A percentile compares a stretch with the other conserved stretches of the same genome.
phyloP scores from a whole-genome alignment of 2,888 invertebrate genomes.

The Chelonus formosanus region DNA sequence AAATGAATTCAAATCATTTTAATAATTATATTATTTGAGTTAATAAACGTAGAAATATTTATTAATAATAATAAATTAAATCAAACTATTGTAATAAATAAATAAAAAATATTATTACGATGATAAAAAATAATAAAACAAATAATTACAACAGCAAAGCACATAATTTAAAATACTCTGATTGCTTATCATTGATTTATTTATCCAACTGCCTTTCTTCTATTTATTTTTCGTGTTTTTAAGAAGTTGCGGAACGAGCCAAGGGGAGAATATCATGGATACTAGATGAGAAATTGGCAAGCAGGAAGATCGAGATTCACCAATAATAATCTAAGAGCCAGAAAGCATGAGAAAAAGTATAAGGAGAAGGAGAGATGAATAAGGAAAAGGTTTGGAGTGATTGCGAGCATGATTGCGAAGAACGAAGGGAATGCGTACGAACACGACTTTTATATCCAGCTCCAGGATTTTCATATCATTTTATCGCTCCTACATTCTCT shows the following conservation, averaged over 20 bases:
- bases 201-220: neutral
- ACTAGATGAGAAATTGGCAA: slow-evolving; percentile 20
- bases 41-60: too few species aligned
- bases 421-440: slow-evolving; percentile 42
- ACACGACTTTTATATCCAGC: slow-evolving; percentile 50
- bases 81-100: too few species aligned
- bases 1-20: too few species aligned
- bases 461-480: slow-evolving; percentile 51
- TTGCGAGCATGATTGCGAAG: slow-evolving; percentile 38
- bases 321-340: slow-evolving; percentile 41
- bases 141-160: too few species aligned
- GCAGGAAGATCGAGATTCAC: slow-evolving; percentile 36
- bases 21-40: too few species aligned
- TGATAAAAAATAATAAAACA: too few species aligned
- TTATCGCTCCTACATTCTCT: slow-evolving; percentile 51
- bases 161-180: neutral
- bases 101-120: too few species aligned
- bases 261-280: slow-evolving; percentile 20
- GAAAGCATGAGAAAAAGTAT: slow-evolving; percentile 16
- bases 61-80: too few species aligned
- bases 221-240: neutral
- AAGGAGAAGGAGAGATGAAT: slow-evolving; percentile 11
- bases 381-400: slow-evolving; percentile 28
- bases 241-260: slow-evolving; percentile 5
- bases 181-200: neutral